Conservation (phyloP, 2,888 invertebrate genomes). For the Enoplolaimus lenunculus region DNA sequence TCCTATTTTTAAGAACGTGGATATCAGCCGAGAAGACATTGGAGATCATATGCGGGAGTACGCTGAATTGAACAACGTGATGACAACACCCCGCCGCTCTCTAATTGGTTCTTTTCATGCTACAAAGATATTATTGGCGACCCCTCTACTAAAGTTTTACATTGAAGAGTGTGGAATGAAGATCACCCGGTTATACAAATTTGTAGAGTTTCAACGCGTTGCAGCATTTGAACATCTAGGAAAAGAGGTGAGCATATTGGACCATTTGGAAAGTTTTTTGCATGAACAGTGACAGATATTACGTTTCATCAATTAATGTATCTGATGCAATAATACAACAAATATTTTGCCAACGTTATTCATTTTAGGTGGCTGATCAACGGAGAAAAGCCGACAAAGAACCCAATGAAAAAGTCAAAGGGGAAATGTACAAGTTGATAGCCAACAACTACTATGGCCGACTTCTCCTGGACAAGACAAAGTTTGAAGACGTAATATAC, state of each 20-base stretch:
- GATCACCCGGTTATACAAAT: background rate
- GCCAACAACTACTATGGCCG: constrained; percentile 3
- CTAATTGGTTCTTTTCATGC: background rate
- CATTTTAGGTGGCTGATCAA: background rate
- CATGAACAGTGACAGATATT: no score
- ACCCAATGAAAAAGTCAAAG: background rate
- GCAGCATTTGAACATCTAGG: background rate
- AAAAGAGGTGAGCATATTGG: no score
- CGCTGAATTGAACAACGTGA: background rate
- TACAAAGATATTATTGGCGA: constrained; percentile 9
- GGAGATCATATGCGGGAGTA: background rate
- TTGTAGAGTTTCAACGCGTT: background rate
- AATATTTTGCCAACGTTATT: no score
- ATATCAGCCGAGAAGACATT: constrained; percentile 11
- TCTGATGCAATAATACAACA: no score
- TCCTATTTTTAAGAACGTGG: constrained; percentile 4
- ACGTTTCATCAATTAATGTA: no score
- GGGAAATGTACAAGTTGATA: background rate
- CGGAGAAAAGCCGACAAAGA: background rate
- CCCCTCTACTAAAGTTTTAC: no score
- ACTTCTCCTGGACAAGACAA: background rate
- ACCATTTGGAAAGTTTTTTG: no score
- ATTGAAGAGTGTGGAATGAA: no score
- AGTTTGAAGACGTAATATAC: background rate
- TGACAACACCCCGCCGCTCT: background rate